phyloP scores from a whole-genome alignment of 2,888 invertebrate genomes.

The Merodon equestris region DNA sequence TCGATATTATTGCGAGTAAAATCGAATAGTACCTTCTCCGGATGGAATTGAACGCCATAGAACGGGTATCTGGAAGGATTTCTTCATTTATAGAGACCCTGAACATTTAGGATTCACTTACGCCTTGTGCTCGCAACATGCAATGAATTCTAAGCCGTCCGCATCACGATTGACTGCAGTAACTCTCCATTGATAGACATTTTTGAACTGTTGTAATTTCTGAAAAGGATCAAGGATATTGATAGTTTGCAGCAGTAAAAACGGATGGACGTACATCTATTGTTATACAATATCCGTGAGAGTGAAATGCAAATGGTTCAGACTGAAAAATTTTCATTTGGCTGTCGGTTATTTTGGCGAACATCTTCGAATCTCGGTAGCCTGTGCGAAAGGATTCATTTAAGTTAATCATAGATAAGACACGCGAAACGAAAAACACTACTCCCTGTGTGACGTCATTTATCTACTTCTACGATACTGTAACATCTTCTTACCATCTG shows the following conservation, averaged over 20 bases:
- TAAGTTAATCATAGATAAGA: too few relatives aligned
- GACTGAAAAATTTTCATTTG: slow-evolving; percentile 79
- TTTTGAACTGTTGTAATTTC: slow-evolving; percentile 80
- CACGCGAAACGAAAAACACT: too few relatives aligned
- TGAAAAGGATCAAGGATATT: slow-evolving; percentile 71
- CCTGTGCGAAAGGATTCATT: too few relatives aligned
- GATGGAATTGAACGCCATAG: slow-evolving; percentile 94
- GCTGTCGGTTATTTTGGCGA: neutral
- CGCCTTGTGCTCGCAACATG: slow-evolving; percentile 85
- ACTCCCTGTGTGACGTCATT: too few relatives aligned
- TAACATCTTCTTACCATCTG: slow-evolving; percentile 80
- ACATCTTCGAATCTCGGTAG: neutral
- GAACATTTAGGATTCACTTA: slow-evolving; percentile 73
- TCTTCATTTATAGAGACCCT: neutral
- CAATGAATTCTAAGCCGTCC: slow-evolving; percentile 85
- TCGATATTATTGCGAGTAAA: slow-evolving; percentile 82
- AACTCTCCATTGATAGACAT: slow-evolving; percentile 84
- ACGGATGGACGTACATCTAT: slow-evolving; percentile 79
- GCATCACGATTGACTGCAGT: slow-evolving; percentile 86
- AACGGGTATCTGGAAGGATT: slow-evolving; percentile 83
- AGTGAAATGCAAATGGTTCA: slow-evolving; percentile 86
- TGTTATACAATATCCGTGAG: slow-evolving; percentile 86
- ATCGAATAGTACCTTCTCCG: slow-evolving; percentile 91
- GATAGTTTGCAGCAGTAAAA: too few relatives aligned
- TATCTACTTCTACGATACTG: too few relatives aligned